phyloP scores from a whole-genome alignment of 1,140 invertebrate genomes.

The Hesperophylax magnus region DNA sequence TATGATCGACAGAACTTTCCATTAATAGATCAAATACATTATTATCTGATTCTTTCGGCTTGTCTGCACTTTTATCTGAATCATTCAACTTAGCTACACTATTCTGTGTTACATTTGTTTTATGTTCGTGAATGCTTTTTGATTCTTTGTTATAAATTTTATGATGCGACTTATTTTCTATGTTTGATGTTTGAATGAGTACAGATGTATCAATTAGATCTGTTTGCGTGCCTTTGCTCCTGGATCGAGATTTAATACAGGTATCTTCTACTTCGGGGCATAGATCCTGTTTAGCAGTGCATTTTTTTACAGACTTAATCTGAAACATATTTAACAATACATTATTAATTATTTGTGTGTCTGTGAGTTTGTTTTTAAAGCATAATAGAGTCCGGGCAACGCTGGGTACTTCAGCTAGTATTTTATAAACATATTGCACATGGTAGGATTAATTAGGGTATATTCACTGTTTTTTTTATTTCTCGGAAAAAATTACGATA shows the following conservation, averaged over 20 bases:
- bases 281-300: constrained; percentile 41
- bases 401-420: no score
- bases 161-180: background rate
- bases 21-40: background rate
- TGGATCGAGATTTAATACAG: constrained; percentile 38
- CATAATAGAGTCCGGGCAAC: no score
- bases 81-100: background rate
- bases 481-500: no score
- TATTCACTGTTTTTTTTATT: no score
- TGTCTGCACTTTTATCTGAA: background rate
- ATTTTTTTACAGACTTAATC: constrained; percentile 46
- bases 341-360: background rate
- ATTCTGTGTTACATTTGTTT: background rate
- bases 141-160: background rate
- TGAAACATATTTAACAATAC: constrained; percentile 32
- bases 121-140: background rate
- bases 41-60: background rate
- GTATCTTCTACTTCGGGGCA: constrained; percentile 41
- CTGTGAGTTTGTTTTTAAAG: no score
- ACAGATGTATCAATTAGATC: background rate
- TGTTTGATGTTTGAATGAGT: background rate
- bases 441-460: no score
- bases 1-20: background rate
- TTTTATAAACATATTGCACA: no score
- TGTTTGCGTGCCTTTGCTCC: constrained; percentile 45